A percentile compares a stretch with the other conserved stretches of the same genome.
Conservation (phyloP, 2,888 invertebrate genomes). For the Tenthredo livida region DNA sequence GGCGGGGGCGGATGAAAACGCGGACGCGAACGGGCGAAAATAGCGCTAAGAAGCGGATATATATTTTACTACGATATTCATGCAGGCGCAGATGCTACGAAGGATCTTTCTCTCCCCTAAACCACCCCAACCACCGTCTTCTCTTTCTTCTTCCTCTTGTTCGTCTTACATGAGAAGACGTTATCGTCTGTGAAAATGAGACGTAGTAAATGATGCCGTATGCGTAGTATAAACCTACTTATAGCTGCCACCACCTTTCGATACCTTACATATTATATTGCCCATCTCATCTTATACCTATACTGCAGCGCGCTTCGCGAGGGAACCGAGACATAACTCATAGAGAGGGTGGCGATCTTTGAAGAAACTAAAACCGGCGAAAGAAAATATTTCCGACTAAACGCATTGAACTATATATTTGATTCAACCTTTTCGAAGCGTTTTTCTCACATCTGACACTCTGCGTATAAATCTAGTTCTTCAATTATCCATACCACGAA, state of each 20-base stretch:
- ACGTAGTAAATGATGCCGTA: slow-evolving; percentile 27
- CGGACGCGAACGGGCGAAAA: background rate
- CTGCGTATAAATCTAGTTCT: too few relatives aligned
- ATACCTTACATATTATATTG: background rate
- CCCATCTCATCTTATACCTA: background rate
- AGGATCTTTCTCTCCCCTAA: slow-evolving; percentile 54
- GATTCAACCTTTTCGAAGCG: too few relatives aligned
- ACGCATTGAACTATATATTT: too few relatives aligned
- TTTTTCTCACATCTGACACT: too few relatives aligned
- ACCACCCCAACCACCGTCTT: background rate
- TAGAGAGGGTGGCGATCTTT: background rate
- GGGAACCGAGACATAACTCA: background rate
- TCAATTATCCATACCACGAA: too few relatives aligned
- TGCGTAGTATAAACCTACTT: background rate
- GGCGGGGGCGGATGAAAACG: background rate
- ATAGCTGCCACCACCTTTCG: background rate
- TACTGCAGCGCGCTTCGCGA: background rate
- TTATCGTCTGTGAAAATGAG: slow-evolving; percentile 42
- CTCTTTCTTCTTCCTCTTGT: slow-evolving; percentile 9
- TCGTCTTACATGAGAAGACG: slow-evolving; percentile 4
- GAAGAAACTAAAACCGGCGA: background rate
- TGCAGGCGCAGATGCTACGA: slow-evolving; percentile 65
- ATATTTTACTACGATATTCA: slow-evolving; percentile 62
- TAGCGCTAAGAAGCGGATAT: slow-evolving; percentile 53
- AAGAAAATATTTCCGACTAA: too few relatives aligned